phyloP scores from a whole-genome alignment of 2,797 vertebrate genomes.

The Antrozous pallidus region DNA sequence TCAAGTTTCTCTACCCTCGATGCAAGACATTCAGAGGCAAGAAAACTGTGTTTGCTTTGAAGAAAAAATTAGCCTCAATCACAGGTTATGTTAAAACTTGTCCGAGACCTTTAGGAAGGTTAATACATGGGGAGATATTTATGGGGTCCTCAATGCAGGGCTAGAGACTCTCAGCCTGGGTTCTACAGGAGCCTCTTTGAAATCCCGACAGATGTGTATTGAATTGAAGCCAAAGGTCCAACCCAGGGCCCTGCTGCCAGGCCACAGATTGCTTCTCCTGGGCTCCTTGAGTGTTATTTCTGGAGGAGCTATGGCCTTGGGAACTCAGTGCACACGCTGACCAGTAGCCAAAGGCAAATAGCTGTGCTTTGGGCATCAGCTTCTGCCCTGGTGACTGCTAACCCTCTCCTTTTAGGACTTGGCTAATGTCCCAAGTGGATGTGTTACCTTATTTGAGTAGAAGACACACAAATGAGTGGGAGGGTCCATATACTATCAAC shows the following conservation, averaged over 20 bases:
- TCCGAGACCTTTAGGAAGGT: background rate
- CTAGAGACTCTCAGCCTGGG: background rate
- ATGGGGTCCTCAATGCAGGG: background rate
- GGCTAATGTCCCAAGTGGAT: background rate
- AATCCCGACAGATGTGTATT: background rate
- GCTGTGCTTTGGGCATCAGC: background rate
- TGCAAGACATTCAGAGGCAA: background rate
- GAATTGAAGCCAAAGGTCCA: background rate
- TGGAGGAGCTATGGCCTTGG: background rate
- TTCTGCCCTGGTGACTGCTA: background rate
- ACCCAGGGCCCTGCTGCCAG: background rate
- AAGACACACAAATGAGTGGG: background rate
- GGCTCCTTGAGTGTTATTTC: background rate
- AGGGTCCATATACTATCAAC: background rate
- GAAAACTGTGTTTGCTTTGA: background rate
- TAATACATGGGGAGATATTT: conserved; percentile 7
- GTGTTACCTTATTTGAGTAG: background rate
- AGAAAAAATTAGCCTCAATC: conserved; percentile 11
- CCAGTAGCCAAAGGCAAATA: background rate
- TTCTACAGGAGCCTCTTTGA: conserved; percentile 2
- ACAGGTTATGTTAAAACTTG: background rate
- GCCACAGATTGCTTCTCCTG: background rate
- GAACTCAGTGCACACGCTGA: background rate
- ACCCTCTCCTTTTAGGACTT: background rate
- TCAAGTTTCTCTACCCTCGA: background rate